Conservation (phyloP, 2,113 vertebrate species). For the Oncorhynchus gorbuscha region DNA sequence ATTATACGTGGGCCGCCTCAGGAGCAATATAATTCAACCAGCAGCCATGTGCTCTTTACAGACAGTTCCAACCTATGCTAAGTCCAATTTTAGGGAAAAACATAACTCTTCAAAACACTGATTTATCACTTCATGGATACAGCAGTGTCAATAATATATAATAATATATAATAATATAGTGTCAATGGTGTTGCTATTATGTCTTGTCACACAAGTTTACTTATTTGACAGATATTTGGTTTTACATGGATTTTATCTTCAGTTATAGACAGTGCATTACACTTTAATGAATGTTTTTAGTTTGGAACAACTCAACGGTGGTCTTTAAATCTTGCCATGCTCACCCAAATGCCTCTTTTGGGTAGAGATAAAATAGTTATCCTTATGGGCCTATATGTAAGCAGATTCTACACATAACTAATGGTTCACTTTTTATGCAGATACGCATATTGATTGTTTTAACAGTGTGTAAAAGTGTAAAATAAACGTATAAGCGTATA, state of each 20-base stretch:
- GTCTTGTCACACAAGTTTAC: too few relatives aligned
- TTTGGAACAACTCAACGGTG: background rate
- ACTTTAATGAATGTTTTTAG: background rate
- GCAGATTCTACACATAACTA: background rate
- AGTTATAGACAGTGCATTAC: background rate
- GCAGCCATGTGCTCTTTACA: background rate
- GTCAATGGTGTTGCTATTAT: too few relatives aligned
- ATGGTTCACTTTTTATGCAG: constrained; percentile 1
- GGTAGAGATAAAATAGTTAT: background rate
- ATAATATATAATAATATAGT: too few relatives aligned
- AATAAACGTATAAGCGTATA: background rate
- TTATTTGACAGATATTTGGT: too few relatives aligned
- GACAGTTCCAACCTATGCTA: background rate
- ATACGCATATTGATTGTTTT: constrained; percentile 11
- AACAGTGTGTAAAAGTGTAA: constrained; percentile 1
- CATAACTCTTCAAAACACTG: background rate
- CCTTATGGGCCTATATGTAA: background rate
- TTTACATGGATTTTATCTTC: too few relatives aligned
- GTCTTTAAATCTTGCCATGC: background rate
- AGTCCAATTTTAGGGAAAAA: background rate
- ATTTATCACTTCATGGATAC: too few relatives aligned
- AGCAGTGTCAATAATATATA: too few relatives aligned
- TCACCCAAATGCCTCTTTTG: background rate
- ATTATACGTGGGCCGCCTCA: background rate
- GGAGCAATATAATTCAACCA: background rate